Percentiles rank a stretch among this genome's conserved stretches.
Conservation (phyloP, 2,888 invertebrate species). For the Chrysina gloriosa region DNA sequence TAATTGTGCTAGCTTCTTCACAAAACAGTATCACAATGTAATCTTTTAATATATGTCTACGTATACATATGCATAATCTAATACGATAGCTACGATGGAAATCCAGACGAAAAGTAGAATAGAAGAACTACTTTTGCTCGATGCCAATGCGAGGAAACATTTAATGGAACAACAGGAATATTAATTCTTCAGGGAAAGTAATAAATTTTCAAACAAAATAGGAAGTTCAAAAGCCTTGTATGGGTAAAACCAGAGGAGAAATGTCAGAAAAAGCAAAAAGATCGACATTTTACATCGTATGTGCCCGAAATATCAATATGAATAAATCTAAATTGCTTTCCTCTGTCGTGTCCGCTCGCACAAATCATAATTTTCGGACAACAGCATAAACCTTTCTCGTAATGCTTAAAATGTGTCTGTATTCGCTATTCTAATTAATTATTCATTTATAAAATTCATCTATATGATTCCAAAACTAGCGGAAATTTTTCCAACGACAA, state of each 20-base stretch:
- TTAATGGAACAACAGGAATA: slow-evolving; percentile 34
- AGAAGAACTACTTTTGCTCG: neutral
- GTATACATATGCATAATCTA: neutral
- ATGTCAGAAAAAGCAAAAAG: neutral
- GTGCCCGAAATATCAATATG: slow-evolving; percentile 1
- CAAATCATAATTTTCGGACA: no score
- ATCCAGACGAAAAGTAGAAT: neutral
- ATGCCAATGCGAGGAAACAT: slow-evolving; percentile 11
- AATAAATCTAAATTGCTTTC: slow-evolving; percentile 1
- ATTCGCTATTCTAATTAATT: no score
- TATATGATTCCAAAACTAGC: no score
- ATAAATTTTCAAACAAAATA: slow-evolving; percentile 22
- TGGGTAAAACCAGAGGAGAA: slow-evolving; percentile 4
- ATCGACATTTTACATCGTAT: neutral
- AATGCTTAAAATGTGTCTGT: no score
- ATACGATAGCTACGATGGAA: neutral
- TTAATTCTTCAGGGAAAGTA: slow-evolving; percentile 19
- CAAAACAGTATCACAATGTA: no score
- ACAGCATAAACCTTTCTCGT: no score
- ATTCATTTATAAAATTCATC: no score
- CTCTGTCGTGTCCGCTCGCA: neutral
- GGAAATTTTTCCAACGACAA: no score
- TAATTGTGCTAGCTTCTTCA: no score
- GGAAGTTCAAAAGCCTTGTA: neutral
- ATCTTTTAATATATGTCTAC: neutral